A percentile compares a stretch with the other conserved stretches of the same genome.
Conservation (phyloP, 2,888 invertebrate species). For the Abrostola tripartita region DNA sequence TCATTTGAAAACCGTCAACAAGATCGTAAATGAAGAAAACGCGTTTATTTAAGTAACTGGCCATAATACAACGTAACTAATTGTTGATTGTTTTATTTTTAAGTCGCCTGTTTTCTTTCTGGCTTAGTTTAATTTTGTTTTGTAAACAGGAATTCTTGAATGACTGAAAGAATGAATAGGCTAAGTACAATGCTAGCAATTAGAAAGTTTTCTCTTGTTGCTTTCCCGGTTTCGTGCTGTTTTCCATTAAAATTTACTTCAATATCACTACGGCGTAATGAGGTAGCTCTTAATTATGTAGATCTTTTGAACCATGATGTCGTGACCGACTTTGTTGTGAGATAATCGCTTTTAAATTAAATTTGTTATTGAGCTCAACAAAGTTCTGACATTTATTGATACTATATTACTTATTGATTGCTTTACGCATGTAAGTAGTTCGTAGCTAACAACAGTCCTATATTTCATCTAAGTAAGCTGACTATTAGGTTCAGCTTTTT, state of each 20-base stretch:
- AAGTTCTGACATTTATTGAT: conserved; percentile 26
- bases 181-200: conserved; percentile 13
- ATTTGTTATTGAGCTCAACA: conserved; percentile 31
- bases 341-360: conserved; percentile 39
- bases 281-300: conserved; percentile 25
- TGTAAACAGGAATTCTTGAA: conserved; percentile 16
- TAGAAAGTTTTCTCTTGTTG: conserved; percentile 9
- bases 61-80: conserved; percentile 27
- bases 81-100: conserved; percentile 26
- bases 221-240: conserved; percentile 6
- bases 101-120: conserved; percentile 18
- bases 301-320: conserved; percentile 25
- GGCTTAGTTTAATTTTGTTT: conserved; percentile 24
- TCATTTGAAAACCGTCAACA: too few relatives aligned
- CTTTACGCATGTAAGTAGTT: neutral
- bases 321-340: conserved; percentile 15
- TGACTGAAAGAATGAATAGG: conserved; percentile 13
- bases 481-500: too few relatives aligned
- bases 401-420: conserved; percentile 1
- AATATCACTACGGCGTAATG: conserved; percentile 3
- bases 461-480: too few relatives aligned
- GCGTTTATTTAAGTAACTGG: conserved; percentile 34
- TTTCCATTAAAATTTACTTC: conserved; percentile 5
- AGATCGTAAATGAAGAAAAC: conserved; percentile 28
- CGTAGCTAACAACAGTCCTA: neutral